phyloP scores from a whole-genome alignment of 1,140 invertebrate species.

The Platyscapa corneri region DNA sequence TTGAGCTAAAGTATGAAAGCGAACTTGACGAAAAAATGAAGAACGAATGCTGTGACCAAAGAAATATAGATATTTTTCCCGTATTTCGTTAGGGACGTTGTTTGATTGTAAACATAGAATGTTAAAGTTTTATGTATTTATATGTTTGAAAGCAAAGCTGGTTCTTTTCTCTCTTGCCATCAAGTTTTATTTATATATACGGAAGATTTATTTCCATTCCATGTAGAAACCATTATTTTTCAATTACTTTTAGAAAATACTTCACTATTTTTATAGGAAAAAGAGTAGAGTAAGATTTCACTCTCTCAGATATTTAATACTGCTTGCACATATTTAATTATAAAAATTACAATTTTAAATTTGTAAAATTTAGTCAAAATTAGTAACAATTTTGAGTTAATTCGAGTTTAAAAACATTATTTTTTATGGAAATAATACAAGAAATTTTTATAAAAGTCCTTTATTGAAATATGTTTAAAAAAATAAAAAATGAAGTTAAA shows the following conservation, averaged over 20 bases:
- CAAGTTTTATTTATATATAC: conserved; percentile 26
- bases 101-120: conserved; percentile 22
- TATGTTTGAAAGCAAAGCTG: conserved; percentile 38
- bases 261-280: neutral
- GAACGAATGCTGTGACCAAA: conserved; percentile 39
- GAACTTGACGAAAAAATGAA: conserved; percentile 34
- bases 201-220: conserved; percentile 29
- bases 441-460: neutral
- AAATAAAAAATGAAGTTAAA: neutral
- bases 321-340: neutral
- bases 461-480: neutral
- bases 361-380: neutral
- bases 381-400: neutral
- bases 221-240: conserved; percentile 9
- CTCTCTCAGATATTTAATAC: neutral
- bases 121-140: conserved; percentile 26
- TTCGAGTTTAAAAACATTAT: neutral
- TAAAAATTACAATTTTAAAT: neutral
- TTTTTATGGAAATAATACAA: neutral
- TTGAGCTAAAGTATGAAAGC: conserved; percentile 18
- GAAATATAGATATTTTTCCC: conserved; percentile 31
- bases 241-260: conserved; percentile 10
- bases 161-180: conserved; percentile 44
- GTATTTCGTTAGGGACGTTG: conserved; percentile 33
- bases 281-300: conserved; percentile 11